Evolutionary conservation across 35 echinoderm and acorn worm species (phyloP), one percentile per base, ranked within the genome.

Genomic region (Apostichopus japonicus): DNA sequence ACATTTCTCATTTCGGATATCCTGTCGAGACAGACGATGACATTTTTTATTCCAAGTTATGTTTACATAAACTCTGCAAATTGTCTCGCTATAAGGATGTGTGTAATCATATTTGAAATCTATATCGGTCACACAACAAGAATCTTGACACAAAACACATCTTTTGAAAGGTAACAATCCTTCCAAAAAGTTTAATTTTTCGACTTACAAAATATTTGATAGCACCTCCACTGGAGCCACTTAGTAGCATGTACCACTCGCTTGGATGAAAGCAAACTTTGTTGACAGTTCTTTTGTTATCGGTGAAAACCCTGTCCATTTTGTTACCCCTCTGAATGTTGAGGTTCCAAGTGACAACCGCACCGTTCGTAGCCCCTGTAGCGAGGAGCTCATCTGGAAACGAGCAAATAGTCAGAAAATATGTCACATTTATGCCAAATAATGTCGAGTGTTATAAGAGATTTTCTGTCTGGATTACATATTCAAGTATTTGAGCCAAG

Each of bases 171-270:
- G 0, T 44, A 44, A 4, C 2, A 44, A 44, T 44, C 33, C 33
- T 44, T 44, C 33, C 33, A 44, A 44, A 44, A 3, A 44, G 33
- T 44, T 44, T 0, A 44, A 44, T 44, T 44, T 0, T 67, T 21
- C 6, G n/a, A 99, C 97, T 96, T 87, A 99, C 97, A 96, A 99
- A 99, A 55, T 75, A 95, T 75, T 93, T 93, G 84, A 99, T 92
- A 16, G 92, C 83, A 5, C 95, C 95, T 53, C 94, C 97, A 14
- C 94, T 90, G n/a, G 97, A 99, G 8, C 97, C 97, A 93, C 97
- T 99, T 15, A 96, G 83, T 56, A 99, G 78, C 24, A 99, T 95
- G 79, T 96, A 73, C 81, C 91, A 94, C 79, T 99, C 97, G 24
- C 58, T 91, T 7, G 97, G 97, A 77, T 99, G 97, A 72, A 99